These are phyloP conservation scores for Furcula furcula DNA, from an alignment of 2,888 invertebrate species.

Conservation along the genomic window DNA sequence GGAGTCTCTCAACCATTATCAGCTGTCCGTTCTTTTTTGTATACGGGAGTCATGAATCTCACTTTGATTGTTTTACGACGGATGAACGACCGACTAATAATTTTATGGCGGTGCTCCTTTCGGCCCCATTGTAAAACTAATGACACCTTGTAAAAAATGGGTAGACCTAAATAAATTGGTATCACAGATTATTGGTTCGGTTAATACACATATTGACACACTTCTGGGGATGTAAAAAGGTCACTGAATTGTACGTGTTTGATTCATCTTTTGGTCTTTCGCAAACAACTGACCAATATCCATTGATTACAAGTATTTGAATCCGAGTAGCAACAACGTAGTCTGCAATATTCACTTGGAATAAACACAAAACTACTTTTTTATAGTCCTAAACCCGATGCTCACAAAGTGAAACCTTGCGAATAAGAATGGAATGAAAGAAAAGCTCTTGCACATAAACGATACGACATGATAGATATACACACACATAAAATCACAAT, in stretches of 20 bases:
- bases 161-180: constrained; percentile 45
- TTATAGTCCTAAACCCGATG: constrained; percentile 44
- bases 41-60: constrained; percentile 57
- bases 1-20: constrained; percentile 67
- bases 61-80: constrained; percentile 65
- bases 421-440: constrained; percentile 60
- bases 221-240: constrained; percentile 58
- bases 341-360: constrained; percentile 13
- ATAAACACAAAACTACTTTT: constrained; percentile 25
- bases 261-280: constrained; percentile 50
- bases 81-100: constrained; percentile 51
- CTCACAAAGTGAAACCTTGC: constrained; percentile 62
- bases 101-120: constrained; percentile 78
- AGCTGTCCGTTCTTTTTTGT: constrained; percentile 51
- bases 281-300: constrained; percentile 11
- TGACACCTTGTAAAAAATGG: constrained; percentile 53
- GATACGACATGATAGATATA: constrained; percentile 30
- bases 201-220: constrained; percentile 62
- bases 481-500: constrained; percentile 29
- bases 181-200: constrained; percentile 39
- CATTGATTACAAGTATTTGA: background rate
- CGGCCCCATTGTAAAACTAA: constrained; percentile 72
- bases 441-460: constrained; percentile 36
- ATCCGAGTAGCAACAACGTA: background rate
- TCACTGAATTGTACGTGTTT: constrained; percentile 62